A percentile compares a stretch with the other conserved stretches of the same genome.
Evolutionary conservation across 2,113 vertebrate species (phyloP).

Genomic region (Ceratotherium simum): DNA sequence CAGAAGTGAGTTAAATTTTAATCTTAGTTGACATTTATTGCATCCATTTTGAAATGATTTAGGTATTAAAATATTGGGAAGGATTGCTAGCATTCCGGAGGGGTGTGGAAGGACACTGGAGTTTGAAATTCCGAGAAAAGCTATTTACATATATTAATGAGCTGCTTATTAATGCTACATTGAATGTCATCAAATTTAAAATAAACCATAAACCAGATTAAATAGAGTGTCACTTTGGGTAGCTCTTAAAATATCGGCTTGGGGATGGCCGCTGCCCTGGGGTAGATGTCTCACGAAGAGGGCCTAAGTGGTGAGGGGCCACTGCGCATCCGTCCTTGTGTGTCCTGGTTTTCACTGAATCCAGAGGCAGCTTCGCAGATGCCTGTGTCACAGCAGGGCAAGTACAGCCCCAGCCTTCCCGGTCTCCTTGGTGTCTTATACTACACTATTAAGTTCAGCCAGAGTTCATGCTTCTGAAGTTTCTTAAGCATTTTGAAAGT

Average conservation of each 20-base stretch:
- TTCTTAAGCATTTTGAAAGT: constrained; percentile 51
- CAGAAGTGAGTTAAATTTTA: neutral
- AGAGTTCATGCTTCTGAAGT: constrained; percentile 19
- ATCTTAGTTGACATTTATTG: neutral
- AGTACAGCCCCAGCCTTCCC: neutral
- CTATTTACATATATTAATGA: neutral
- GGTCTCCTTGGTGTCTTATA: neutral
- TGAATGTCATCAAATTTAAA: neutral
- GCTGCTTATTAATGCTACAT: neutral
- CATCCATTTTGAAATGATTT: neutral
- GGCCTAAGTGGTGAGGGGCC: neutral
- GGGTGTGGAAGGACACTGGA: neutral
- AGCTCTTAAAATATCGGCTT: neutral
- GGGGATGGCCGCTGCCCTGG: neutral
- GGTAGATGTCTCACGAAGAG: neutral
- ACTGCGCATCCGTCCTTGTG: rapidly evolving
- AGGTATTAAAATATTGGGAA: neutral
- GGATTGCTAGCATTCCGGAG: neutral
- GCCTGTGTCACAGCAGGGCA: neutral
- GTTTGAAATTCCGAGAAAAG: neutral
- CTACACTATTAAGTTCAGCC: neutral
- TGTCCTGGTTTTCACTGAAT: neutral
- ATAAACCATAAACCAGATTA: neutral
- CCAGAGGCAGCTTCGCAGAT: too few relatives aligned
- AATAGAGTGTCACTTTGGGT: neutral